phyloP scores from a whole-genome alignment of 1,140 invertebrate species.

The Amyelois transitella region DNA sequence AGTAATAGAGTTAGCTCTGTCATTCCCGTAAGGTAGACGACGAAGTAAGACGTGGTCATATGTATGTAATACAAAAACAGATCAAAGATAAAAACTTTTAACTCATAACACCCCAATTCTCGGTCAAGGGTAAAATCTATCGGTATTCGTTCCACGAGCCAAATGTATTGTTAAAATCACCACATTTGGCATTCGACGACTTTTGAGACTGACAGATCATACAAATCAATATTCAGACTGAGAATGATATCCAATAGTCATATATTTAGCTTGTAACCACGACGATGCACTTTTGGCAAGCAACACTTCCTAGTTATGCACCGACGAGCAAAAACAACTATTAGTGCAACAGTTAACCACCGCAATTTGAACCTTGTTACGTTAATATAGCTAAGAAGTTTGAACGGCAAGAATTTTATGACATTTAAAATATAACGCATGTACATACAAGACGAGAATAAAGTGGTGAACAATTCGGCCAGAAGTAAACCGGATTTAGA shows the following conservation, averaged over 20 bases:
- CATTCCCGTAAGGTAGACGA: too few species aligned
- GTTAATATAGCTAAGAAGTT: background rate
- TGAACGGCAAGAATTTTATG: constrained; percentile 17
- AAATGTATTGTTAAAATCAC: background rate
- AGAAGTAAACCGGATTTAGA: constrained; percentile 40
- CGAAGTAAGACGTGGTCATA: too few species aligned
- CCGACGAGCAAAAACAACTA: constrained; percentile 22
- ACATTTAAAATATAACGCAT: constrained; percentile 54
- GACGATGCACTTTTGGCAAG: constrained; percentile 60
- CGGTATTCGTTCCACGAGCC: background rate
- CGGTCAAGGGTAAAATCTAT: too few species aligned
- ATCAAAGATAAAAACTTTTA: too few species aligned
- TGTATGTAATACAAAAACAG: too few species aligned
- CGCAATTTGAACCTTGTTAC: background rate
- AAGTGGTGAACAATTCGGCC: constrained; percentile 47
- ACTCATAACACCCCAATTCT: too few species aligned
- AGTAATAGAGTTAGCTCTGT: too few species aligned
- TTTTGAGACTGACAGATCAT: background rate
- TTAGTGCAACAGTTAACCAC: constrained; percentile 18
- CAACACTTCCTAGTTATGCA: constrained; percentile 47
- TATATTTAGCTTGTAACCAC: constrained; percentile 33
- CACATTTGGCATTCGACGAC: background rate
- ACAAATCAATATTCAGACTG: background rate
- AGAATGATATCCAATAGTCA: background rate
- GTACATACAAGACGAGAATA: constrained; percentile 53